Percentiles rank a stretch among this genome's conserved stretches.
Evolutionary conservation across 92 coral and sea anemone species (phyloP).

Genomic region (Bergia sp.): DNA sequence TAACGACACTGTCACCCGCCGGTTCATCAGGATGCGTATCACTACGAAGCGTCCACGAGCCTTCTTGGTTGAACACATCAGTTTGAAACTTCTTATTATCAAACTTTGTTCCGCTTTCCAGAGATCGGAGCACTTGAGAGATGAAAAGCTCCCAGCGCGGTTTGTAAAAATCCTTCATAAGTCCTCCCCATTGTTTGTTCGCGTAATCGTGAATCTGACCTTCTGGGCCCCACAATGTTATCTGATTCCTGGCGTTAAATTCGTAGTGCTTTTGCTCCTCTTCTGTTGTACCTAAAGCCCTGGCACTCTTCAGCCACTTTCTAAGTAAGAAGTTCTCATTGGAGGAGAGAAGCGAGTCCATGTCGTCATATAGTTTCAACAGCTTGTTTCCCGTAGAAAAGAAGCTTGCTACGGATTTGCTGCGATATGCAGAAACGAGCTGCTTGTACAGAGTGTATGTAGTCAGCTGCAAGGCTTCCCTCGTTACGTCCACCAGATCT

Average conservation of each 20-base stretch:
- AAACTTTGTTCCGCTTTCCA: conserved; percentile 56
- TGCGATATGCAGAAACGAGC: conserved; percentile 58
- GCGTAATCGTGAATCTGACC: conserved; percentile 90
- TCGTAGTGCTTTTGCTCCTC: conserved; percentile 52
- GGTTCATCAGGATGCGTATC: conserved; percentile 65
- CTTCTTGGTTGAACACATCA: conserved; percentile 61
- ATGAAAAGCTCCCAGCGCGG: conserved; percentile 80
- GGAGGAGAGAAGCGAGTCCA: conserved; percentile 74
- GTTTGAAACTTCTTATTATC: conserved; percentile 54
- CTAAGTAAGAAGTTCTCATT: conserved; percentile 86
- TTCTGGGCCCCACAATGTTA: conserved; percentile 87
- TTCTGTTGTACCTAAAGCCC: conserved; percentile 66
- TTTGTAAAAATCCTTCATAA: conserved; percentile 67
- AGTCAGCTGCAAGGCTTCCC: conserved; percentile 78
- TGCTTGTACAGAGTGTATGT: conserved; percentile 62
- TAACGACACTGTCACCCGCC: conserved; percentile 67
- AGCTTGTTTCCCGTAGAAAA: conserved; percentile 52
- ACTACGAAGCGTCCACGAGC: conserved; percentile 67
- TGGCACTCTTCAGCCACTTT: conserved; percentile 84
- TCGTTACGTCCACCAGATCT: conserved; percentile 79
- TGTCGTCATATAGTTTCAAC: conserved; percentile 61
- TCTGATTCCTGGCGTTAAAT: conserved; percentile 61
- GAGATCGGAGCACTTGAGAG: conserved; percentile 48
- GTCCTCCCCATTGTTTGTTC: conserved; percentile 91
- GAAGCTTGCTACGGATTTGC: conserved; percentile 48